phyloP scores from a whole-genome alignment of 2,797 vertebrate genomes.

The Sebastes oblongus region DNA sequence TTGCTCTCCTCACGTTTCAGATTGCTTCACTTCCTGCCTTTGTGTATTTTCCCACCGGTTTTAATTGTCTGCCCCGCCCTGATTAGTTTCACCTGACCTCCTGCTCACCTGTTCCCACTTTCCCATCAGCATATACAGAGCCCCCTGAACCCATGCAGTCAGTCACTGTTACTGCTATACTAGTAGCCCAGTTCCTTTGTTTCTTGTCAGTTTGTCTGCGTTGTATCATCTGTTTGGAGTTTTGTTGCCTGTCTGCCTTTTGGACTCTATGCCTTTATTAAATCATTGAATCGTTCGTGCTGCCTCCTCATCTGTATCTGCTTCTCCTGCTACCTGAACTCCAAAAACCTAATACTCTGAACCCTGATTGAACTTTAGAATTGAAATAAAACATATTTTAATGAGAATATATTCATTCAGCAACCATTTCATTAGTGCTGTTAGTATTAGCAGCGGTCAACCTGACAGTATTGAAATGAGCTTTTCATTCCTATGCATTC shows the following conservation, averaged over 20 bases:
- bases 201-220: not conserved
- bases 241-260: not conserved
- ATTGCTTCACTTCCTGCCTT: not conserved
- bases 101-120: too few species aligned
- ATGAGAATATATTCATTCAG: not conserved
- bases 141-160: too few species aligned
- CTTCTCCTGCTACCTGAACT: not conserved
- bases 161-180: not conserved
- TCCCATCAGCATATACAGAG: too few species aligned
- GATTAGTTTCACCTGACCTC: not conserved
- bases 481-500: not conserved
- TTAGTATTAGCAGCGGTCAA: not conserved
- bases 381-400: not conserved
- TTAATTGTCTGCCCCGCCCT: not conserved
- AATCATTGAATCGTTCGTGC: not conserved
- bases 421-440: not conserved
- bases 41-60: rapidly evolving
- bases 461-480: not conserved
- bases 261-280: not conserved
- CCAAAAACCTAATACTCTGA: not conserved
- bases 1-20: not conserved
- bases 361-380: not conserved
- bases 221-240: not conserved
- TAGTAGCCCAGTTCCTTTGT: not conserved
- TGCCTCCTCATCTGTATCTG: not conserved